Base-by-base conservation (phyloP, 37 sponge, comb jelly and placozoan species). In the Agelas oroides region DNA sequence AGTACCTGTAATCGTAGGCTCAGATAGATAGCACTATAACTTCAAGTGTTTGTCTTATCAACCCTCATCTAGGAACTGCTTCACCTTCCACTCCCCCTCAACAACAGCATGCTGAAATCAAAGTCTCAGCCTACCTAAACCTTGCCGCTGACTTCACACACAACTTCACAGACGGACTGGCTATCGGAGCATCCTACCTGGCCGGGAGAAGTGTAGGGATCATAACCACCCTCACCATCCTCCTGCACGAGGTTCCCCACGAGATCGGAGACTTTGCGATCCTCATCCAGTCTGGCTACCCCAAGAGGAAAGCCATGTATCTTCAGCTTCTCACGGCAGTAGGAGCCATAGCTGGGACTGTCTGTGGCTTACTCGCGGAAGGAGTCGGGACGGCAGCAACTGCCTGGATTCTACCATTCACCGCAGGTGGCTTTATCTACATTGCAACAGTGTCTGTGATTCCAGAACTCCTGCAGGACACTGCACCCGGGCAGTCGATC, bases 231-330 rank as follows among this genome's bases (percentile, higher is more conserved):
- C 53, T 96, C 70, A 96, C 97, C 38, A 94, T 98, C 54, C 85
- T 98, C 17, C 71, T 98, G 15, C 98, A 98, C 71, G 98, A 98
- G 53, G 81, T 98, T 18, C 98, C 98, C 21, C 98, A 98, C 68
- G 98, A 98, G 84, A 90, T 98, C 25, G 98, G 98, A 34, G 98
- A 98, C 81, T 98, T 98, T 92, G 98, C 98, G 27, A 98, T 98
- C 78, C 95, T 98, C 2, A 70, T 98, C 28, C 98, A 96, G 70
- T 96, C 96, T 0, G 98, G 98, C 20, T 94, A 73, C 83, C 69
- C 96, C 71, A 96, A 96, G 70, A 71, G 75, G 36, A 86, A 70
- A 62, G 98, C 96, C 46, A 98, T 96, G 94, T n/a, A 84, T 20
- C 81, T 98, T n/a, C 98, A 98, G 78, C 82, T 98, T 53, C 73